A percentile compares a stretch with the other conserved stretches of the same genome.
These are phyloP conservation scores for Syngnathus typhle DNA, from an alignment of 2,113 vertebrate species.

Conservation along the genomic window DNA sequence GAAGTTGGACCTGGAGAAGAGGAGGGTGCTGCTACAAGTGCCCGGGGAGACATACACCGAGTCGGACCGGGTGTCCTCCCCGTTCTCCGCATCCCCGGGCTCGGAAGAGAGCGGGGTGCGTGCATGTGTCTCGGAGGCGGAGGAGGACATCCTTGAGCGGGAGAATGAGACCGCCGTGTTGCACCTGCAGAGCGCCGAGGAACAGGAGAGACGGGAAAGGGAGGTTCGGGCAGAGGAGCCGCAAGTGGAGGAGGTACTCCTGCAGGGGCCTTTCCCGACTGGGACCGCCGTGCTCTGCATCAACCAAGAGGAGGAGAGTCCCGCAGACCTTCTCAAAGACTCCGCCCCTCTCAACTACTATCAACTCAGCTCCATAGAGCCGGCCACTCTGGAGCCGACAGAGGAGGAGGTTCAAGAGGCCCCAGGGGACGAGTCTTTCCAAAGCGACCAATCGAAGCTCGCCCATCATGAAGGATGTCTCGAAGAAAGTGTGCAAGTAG, in stretches of 20 bases:
- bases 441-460: conserved; percentile 27
- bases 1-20: conserved; percentile 92
- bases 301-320: conserved; percentile 67
- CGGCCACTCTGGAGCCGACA: conserved; percentile 50
- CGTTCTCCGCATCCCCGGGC: conserved; percentile 45
- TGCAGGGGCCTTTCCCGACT: conserved; percentile 80
- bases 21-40: conserved; percentile 65
- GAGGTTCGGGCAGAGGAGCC: conserved; percentile 48
- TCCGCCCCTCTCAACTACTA: conserved; percentile 78
- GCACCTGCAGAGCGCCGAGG: conserved; percentile 91
- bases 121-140: conserved; percentile 32
- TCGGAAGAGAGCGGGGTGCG: conserved; percentile 54
- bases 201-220: conserved; percentile 73
- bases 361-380: conserved; percentile 75
- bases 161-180: conserved; percentile 87
- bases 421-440: conserved; percentile 19
- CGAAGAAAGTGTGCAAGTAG: conserved; percentile 22
- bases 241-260: conserved; percentile 70
- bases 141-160: conserved; percentile 72
- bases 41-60: conserved; percentile 44
- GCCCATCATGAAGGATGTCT: neutral
- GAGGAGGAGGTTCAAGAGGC: conserved; percentile 37
- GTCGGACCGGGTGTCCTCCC: conserved; percentile 23
- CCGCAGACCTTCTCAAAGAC: conserved; percentile 71
- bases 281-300: conserved; percentile 84